These are phyloP conservation scores for Typhlichthys subterraneus DNA, from an alignment of 2,797 vertebrate genomes.

Conservation along the genomic window DNA sequence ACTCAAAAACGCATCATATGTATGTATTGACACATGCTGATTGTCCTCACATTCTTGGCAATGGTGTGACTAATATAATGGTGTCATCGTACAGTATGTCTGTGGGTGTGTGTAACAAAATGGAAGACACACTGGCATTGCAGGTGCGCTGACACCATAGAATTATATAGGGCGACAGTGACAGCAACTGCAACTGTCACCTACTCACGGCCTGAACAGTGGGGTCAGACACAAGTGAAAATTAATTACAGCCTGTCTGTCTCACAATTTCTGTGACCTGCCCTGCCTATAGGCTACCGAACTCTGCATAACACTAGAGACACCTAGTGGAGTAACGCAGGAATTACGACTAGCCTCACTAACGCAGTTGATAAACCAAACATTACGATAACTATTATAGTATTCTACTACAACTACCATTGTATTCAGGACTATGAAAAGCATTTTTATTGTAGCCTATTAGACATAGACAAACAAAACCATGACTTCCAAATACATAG, in stretches of 20 bases:
- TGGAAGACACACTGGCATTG: not conserved
- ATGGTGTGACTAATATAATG: slow-evolving; percentile 16
- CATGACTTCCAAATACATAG: not conserved
- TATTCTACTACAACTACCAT: too few species aligned
- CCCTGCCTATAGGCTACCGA: not conserved
- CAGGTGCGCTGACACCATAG: slow-evolving; percentile 3
- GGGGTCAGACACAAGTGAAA: not conserved
- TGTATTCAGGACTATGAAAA: not conserved
- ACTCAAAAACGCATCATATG: too few species aligned
- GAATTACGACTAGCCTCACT: slow-evolving; percentile 35
- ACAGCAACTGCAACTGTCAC: slow-evolving; percentile 2
- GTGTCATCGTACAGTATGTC: slow-evolving; percentile 5
- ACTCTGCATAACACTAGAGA: slow-evolving; percentile 56
- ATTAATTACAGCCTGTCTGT: not conserved
- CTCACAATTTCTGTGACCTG: not conserved
- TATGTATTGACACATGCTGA: not conserved
- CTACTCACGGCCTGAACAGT: not conserved
- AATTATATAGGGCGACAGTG: not conserved
- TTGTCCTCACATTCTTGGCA: slow-evolving; percentile 11
- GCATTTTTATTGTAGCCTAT: not conserved
- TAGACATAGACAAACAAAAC: not conserved
- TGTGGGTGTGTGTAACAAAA: not conserved
- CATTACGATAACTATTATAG: not conserved
- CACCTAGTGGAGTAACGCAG: slow-evolving; percentile 58
- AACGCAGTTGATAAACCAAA: slow-evolving; percentile 4